These are phyloP conservation scores for Sylvia borin DNA, from an alignment of 2,797 vertebrate genomes.

Conservation along the genomic window DNA sequence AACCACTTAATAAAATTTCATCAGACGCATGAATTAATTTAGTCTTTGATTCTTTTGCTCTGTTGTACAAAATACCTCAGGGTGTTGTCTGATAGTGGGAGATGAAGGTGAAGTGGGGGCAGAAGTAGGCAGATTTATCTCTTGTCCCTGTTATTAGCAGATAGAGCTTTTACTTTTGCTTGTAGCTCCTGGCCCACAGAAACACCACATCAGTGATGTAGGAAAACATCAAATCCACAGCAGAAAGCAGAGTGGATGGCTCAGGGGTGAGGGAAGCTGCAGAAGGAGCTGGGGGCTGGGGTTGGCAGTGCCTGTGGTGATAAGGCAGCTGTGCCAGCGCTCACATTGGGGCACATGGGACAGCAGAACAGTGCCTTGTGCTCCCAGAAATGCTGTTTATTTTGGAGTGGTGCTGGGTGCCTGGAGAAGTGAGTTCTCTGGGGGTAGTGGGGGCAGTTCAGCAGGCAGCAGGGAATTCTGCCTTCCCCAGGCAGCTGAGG, in stretches of 20 bases:
- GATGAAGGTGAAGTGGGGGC: neutral
- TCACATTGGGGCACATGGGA: neutral
- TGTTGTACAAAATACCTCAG: neutral
- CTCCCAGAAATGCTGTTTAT: neutral
- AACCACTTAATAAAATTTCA: conserved; percentile 45
- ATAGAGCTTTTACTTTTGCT: neutral
- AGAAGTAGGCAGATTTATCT: neutral
- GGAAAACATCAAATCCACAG: neutral
- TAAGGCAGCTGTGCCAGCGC: neutral
- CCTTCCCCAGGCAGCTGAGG: neutral
- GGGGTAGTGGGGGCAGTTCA: neutral
- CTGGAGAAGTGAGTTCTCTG: neutral
- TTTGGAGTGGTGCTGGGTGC: neutral
- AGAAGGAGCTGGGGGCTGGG: neutral
- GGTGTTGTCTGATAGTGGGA: neutral
- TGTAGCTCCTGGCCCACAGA: neutral
- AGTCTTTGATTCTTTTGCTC: conserved; percentile 15
- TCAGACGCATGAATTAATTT: conserved; percentile 37
- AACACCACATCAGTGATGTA: neutral
- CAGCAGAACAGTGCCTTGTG: neutral
- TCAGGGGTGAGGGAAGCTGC: neutral
- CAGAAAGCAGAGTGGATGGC: neutral
- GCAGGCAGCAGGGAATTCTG: neutral
- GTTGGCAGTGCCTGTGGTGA: neutral
- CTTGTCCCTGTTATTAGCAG: neutral